Evolutionary conservation across 2,113 vertebrate genomes (phyloP).

Genomic region (Plecturocebus donacophilus): DNA sequence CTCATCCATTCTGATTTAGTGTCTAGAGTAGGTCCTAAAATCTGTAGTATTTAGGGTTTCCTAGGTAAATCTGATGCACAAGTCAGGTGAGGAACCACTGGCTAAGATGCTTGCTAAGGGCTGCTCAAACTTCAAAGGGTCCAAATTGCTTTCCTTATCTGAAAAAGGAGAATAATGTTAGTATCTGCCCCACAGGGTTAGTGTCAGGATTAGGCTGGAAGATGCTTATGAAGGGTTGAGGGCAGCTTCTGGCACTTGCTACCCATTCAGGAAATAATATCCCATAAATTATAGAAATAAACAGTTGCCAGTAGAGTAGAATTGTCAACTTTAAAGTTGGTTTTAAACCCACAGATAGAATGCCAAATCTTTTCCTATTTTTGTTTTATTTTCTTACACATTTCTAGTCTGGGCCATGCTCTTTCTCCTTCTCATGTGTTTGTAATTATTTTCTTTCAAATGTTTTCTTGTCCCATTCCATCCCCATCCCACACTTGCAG

Average conservation of each 20-base stretch:
- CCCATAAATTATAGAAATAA: background rate
- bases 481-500: slow-evolving; percentile 67
- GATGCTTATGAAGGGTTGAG: background rate
- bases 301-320: background rate
- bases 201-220: background rate
- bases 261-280: background rate
- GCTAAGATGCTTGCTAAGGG: background rate
- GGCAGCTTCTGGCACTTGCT: background rate
- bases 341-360: slow-evolving; percentile 69
- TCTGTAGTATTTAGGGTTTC: background rate
- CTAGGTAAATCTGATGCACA: background rate
- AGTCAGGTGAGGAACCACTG: background rate
- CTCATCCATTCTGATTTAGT: background rate
- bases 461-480: slow-evolving; percentile 66
- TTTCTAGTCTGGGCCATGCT: slow-evolving; percentile 38
- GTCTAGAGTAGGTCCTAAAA: background rate
- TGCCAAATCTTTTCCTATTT: slow-evolving; percentile 71
- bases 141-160: background rate
- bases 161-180: background rate
- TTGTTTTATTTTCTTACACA: slow-evolving; percentile 74
- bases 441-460: slow-evolving; percentile 78
- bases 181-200: background rate
- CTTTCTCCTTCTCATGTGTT: slow-evolving; percentile 71
- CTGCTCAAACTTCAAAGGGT: background rate
- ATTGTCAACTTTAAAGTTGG: background rate